A percentile compares a stretch with the other conserved stretches of the same genome.
phyloP scores from a whole-genome alignment of 2,888 invertebrate genomes.

The Bimastos eiseni region DNA sequence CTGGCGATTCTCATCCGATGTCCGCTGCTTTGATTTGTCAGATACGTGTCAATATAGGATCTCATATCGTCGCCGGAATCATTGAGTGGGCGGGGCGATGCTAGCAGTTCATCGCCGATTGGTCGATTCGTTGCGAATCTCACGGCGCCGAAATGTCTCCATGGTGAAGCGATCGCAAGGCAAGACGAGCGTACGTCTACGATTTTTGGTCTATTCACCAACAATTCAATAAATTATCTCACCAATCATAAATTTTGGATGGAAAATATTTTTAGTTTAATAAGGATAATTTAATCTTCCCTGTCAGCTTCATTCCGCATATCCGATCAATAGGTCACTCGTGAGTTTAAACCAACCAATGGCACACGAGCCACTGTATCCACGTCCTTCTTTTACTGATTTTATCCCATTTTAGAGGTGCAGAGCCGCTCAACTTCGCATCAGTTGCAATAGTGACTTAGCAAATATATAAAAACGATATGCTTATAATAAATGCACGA shows the following conservation, averaged over 20 bases:
- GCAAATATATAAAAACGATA: not conserved
- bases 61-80: not conserved
- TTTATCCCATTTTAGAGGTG: not conserved
- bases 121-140: not conserved
- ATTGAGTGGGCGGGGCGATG: not conserved
- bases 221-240: not conserved
- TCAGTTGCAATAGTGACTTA: not conserved
- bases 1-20: not conserved
- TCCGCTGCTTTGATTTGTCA: constrained; percentile 6
- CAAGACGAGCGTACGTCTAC: not conserved
- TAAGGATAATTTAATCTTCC: not conserved
- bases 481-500: too few species aligned
- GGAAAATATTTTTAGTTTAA: not conserved
- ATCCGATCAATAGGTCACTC: not conserved
- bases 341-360: not conserved
- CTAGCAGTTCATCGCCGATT: not conserved
- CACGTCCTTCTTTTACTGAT: not conserved
- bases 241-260: not conserved
- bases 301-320: not conserved
- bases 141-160: not conserved
- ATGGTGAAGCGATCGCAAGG: not conserved
- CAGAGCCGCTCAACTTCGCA: not conserved
- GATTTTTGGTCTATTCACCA: not conserved
- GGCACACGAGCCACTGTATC: too few species aligned
- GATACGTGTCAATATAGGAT: not conserved